Evolutionary conservation across 2,888 invertebrate species (phyloP), one percentile per base, ranked within the genome.

Genomic region (Hypselothyrea guttata): DNA sequence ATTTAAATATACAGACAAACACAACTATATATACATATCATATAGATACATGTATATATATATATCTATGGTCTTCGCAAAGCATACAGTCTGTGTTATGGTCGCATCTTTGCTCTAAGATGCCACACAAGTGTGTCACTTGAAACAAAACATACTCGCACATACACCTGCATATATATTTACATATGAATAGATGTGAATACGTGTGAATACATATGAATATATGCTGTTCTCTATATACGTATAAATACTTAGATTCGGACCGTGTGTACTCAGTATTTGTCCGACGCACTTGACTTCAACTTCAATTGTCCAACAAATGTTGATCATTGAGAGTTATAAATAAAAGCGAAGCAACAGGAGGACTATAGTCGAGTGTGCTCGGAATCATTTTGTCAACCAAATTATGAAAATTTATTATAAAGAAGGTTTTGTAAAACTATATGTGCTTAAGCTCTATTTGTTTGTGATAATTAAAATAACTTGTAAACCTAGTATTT

Each of bases 41-140:
- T 3, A 12, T 0, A 13, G 28, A 8, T 33, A 37, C 13, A 8
- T 35, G 31, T 7, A 4, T 31, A n/a, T 37, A 13, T 18, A 28
- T 5, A 41, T 28, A 3, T 18, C 13, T 44, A 12, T 34, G 4
- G 1, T 9, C 27, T 42, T 46, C 11, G 16, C 27, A 48, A 48
- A 11, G 45, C 62, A 61, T 53, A 15, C 37, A 34, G 28, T 12
- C 28, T 28, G 37, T 41, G 33, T 41, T 27, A 13, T 55, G 34
- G 12, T 40, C 40, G 40, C 40, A 9, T 40, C 42, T 51, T 9
- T 35, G 58, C 58, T 58, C 42, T 65, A 40, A 48, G 48, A 38
- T 71, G 66, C 30, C 53, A 48, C 46, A 71, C 72, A 71, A 54
- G 28, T 54, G 18, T 65, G 71, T 53, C 71, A 71, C 71, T 41